Evolutionary conservation across 1,140 invertebrate genomes (phyloP), one percentile per base, ranked within the genome.

Genomic region (Centruroides vittatus): DNA sequence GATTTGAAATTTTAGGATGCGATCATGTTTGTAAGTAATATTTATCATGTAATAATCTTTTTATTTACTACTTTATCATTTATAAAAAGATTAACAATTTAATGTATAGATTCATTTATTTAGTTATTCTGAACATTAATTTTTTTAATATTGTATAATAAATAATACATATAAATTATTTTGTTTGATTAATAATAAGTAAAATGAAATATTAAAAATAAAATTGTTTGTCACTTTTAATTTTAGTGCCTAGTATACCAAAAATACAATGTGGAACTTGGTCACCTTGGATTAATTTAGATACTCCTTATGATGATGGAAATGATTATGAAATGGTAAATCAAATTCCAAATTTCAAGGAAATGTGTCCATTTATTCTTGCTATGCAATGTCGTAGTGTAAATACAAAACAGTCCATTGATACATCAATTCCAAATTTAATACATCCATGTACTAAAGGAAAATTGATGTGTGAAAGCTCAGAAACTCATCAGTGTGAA

Each of bases 281-380:
- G 74, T 73, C 73, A 55, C 67, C 67, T 3, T 77, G 75, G 75
- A 71, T 73, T 60, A 76, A 70, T 65, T 62, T 63, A 10, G 64
- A 69, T 55, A 13, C 52, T 35, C 64, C 58, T 35, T 73, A 75
- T n/a, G 69, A 71, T 47, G 51, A 58, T 6, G 59, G 63, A 23
- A 69, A 71, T 36, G 72, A 73, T 61, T 69, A 70, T 64, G 72
- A 75, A 63, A 69, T 69, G 13, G 55, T 73, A 12, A 62, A 61
- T 23, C 59, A 68, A 11, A 63, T 75, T 59, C 63, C 68, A n/a
- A 51, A 51, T 51, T 51, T 51, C 12, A 51, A 34, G 6, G 5
- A n/a, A n/a, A 51, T 51, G 12, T 51, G 50, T 34, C 50, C 50
- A 10, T 13, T 8, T 51, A n/a, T 34, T 13, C 5, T 51, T 13